phyloP scores from a whole-genome alignment of 1,140 invertebrate species.

The Centruroides vittatus region DNA sequence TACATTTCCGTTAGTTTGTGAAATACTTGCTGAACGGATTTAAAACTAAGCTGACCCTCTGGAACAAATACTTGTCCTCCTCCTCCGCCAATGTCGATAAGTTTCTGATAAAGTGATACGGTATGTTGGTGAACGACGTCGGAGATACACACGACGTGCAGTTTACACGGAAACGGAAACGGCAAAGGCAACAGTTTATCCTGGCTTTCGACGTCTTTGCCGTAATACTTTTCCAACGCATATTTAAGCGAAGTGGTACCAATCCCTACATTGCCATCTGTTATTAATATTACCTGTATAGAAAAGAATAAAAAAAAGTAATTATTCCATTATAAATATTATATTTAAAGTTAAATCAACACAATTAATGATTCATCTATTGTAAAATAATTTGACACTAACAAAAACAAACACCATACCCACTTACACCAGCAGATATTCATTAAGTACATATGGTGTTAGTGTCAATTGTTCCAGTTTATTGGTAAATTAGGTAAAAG shows the following conservation, averaged over 20 bases:
- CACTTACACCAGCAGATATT: too few species aligned
- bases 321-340: too few species aligned
- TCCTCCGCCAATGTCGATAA: slow-evolving; percentile 43
- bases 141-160: slow-evolving; percentile 53
- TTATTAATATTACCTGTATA: slow-evolving; percentile 62
- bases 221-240: slow-evolving; percentile 6
- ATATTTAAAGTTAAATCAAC: too few species aligned
- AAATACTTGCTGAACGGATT: slow-evolving; percentile 50
- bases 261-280: slow-evolving; percentile 52
- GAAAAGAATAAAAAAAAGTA: background rate
- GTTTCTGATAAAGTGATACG: slow-evolving; percentile 34
- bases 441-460: too few species aligned
- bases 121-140: slow-evolving; percentile 24
- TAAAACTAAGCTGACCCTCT: slow-evolving; percentile 33
- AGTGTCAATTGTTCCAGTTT: too few species aligned
- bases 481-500: too few species aligned
- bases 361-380: too few species aligned
- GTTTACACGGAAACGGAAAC: slow-evolving; percentile 63
- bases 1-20: slow-evolving; percentile 56
- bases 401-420: too few species aligned
- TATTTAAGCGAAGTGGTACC: slow-evolving; percentile 12
- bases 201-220: slow-evolving; percentile 8
- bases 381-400: too few species aligned
- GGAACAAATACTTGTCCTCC: slow-evolving; percentile 48
- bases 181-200: slow-evolving; percentile 44